Conservation (phyloP, 2,113 vertebrate genomes). For the Menidia beryllina region DNA sequence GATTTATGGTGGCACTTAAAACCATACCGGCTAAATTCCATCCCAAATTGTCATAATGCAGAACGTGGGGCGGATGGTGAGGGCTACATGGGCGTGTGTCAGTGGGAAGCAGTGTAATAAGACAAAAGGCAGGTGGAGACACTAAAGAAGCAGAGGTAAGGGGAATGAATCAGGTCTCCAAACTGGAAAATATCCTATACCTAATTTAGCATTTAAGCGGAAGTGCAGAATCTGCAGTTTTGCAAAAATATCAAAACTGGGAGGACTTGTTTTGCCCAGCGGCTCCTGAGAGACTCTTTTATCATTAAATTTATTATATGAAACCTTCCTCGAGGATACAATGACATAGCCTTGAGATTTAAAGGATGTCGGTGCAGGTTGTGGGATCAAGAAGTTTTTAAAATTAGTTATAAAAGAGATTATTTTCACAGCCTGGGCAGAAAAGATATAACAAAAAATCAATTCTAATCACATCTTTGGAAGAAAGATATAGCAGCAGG, state of each 20-base stretch:
- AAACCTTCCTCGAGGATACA: too few relatives aligned
- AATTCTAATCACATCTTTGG: background rate
- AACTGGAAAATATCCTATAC: background rate
- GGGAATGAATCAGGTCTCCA: background rate
- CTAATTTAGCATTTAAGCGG: background rate
- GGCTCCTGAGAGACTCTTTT: background rate
- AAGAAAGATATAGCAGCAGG: background rate
- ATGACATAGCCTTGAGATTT: conserved; percentile 11
- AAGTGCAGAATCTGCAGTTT: background rate
- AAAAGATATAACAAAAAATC: background rate
- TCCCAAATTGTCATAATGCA: conserved; percentile 71
- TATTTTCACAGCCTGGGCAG: background rate
- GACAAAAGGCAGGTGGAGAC: background rate
- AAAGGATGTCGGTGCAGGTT: background rate
- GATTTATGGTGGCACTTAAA: conserved; percentile 72
- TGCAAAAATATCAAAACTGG: background rate
- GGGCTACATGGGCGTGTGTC: conserved; percentile 44
- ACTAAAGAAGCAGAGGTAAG: background rate
- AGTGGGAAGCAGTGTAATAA: background rate
- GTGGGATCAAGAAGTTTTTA: background rate
- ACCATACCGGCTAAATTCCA: conserved; percentile 48
- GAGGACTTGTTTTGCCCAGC: background rate
- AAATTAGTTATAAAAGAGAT: background rate
- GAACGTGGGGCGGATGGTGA: conserved; percentile 36
- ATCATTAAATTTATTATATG: conserved; percentile 9